Percentiles rank a stretch among this genome's conserved stretches.
Evolutionary conservation across 1,140 invertebrate species (phyloP).

Genomic region (Diachasmimorpha longicaudata): DNA sequence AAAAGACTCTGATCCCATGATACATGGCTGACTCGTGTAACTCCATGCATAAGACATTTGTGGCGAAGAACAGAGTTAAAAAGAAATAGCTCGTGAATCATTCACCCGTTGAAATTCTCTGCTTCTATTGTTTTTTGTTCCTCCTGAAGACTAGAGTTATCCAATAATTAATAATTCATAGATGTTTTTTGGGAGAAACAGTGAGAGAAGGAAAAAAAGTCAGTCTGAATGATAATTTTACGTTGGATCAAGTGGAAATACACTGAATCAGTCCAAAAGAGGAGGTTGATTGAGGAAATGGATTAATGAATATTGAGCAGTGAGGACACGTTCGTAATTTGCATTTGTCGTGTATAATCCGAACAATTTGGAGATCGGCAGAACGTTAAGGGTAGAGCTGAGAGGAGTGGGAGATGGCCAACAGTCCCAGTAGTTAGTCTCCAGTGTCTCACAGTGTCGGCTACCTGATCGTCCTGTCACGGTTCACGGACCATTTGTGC

Average conservation of each 20-base stretch:
- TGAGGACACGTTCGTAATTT: not conserved
- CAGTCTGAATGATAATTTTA: not conserved
- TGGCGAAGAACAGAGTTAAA: not conserved
- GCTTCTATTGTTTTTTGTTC: not conserved
- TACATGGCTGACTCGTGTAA: constrained; percentile 20
- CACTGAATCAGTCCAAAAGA: not conserved
- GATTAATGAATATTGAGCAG: constrained; percentile 6
- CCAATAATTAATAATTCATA: constrained; percentile 9
- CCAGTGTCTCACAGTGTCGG: not conserved
- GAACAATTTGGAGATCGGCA: not conserved
- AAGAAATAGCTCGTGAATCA: not conserved
- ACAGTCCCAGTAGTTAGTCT: not conserved
- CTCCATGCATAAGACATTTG: constrained; percentile 20
- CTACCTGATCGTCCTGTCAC: constrained; percentile 6
- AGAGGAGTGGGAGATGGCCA: not conserved
- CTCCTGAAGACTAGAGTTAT: not conserved
- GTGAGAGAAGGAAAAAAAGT: not conserved
- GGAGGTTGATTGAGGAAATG: not conserved
- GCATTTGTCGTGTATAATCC: constrained; percentile 10
- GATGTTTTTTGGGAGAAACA: not conserved
- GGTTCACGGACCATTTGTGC: constrained; percentile 10
- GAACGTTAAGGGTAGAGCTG: not conserved
- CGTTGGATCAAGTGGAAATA: not conserved
- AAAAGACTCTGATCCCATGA: constrained; percentile 14
- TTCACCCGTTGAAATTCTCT: not conserved